phyloP scores from a whole-genome alignment of 2,888 invertebrate genomes.

The Chymomyza amoena region DNA sequence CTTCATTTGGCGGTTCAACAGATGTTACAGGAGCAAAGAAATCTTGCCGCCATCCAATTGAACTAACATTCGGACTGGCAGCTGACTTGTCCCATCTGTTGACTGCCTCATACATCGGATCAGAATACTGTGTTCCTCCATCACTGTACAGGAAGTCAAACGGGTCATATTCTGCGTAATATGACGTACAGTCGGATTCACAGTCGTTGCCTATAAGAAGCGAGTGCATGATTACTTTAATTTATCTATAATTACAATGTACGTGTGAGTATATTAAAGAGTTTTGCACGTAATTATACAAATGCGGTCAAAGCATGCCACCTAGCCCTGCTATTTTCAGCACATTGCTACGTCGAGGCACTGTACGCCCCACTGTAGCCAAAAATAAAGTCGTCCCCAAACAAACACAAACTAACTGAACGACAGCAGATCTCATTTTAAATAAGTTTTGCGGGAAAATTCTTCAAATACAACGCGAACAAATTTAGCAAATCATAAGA shows the following conservation, averaged over 20 bases:
- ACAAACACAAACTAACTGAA: conserved; percentile 10
- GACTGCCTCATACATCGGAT: conserved; percentile 86
- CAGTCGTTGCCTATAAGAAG: conserved; percentile 80
- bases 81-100: conserved; percentile 81
- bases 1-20: background rate
- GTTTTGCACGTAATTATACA: conserved; percentile 47
- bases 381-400: conserved; percentile 19
- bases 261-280: conserved; percentile 11
- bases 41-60: conserved; percentile 77
- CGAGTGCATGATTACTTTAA: conserved; percentile 67
- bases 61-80: conserved; percentile 78
- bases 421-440: background rate
- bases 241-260: background rate
- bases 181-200: conserved; percentile 82
- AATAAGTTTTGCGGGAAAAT: no score
- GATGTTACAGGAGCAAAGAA: conserved; percentile 33
- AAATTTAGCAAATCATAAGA: conserved; percentile 10
- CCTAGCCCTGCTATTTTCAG: background rate
- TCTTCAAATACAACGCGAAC: background rate
- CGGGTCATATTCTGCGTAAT: conserved; percentile 89
- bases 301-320: conserved; percentile 23
- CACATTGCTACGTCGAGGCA: background rate
- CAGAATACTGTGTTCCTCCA: conserved; percentile 83
- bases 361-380: conserved; percentile 3
- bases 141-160: conserved; percentile 87